A percentile compares a stretch with the other conserved stretches of the same genome.
phyloP scores from a whole-genome alignment of 2,888 invertebrate species.

The Acanthacorydalis orientalis region DNA sequence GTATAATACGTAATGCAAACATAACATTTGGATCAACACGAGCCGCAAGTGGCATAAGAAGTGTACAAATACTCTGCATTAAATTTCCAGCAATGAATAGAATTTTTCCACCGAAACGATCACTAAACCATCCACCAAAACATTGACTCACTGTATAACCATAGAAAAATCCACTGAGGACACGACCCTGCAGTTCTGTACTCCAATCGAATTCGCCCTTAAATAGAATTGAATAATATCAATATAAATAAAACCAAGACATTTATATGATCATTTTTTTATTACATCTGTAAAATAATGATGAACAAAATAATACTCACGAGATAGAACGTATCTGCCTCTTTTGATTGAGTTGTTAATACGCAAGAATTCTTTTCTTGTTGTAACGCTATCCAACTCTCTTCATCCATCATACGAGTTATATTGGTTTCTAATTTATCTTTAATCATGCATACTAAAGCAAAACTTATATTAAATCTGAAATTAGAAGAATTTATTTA shows the following conservation, averaged over 20 bases:
- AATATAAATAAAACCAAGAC: not conserved
- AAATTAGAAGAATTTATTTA: not conserved
- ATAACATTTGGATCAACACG: constrained; percentile 21
- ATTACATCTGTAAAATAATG: too few species aligned
- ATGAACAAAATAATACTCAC: too few species aligned
- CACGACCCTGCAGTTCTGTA: constrained; percentile 29
- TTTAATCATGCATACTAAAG: constrained; percentile 37
- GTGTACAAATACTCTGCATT: constrained; percentile 23
- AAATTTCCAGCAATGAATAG: constrained; percentile 21
- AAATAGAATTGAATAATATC: not conserved
- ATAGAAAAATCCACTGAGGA: constrained; percentile 37
- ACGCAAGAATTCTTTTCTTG: too few species aligned
- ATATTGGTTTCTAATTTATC: constrained; percentile 17
- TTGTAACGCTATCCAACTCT: too few species aligned
- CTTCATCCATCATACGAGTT: too few species aligned
- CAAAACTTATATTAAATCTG: constrained; percentile 30
- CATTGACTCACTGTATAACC: constrained; percentile 26
- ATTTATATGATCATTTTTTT: too few species aligned
- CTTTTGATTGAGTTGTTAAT: too few species aligned
- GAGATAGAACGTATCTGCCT: too few species aligned
- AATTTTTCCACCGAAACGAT: constrained; percentile 25
- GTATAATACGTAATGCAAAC: constrained; percentile 23
- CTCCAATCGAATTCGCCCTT: constrained; percentile 33
- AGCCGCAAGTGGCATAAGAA: constrained; percentile 28
- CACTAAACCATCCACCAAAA: constrained; percentile 24